phyloP scores from a whole-genome alignment of 1,140 invertebrate genomes.

The Uloborus diversus region DNA sequence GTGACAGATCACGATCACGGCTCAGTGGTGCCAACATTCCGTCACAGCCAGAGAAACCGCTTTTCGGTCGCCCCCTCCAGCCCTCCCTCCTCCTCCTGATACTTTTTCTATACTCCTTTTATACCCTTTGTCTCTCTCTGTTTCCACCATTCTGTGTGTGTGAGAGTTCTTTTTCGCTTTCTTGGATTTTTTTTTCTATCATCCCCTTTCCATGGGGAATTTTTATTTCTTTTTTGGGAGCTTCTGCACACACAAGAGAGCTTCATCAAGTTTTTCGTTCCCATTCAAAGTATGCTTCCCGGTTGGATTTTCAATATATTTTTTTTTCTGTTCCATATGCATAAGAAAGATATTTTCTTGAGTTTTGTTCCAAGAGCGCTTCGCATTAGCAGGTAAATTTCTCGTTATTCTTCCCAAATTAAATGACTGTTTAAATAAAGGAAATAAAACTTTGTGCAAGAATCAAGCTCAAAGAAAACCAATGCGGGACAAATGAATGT shows the following conservation, averaged over 20 bases:
- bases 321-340: neutral
- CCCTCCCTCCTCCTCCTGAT: neutral
- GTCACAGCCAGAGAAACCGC: constrained; percentile 36
- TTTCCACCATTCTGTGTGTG: constrained; percentile 36
- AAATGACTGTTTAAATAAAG: too few relatives aligned
- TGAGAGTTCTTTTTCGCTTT: neutral
- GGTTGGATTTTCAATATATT: neutral
- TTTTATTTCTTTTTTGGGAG: neutral
- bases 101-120: constrained; percentile 17
- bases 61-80: constrained; percentile 12
- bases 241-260: constrained; percentile 26
- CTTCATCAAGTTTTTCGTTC: constrained; percentile 39
- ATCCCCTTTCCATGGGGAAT: neutral
- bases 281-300: neutral
- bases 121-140: constrained; percentile 44
- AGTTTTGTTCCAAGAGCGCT: neutral
- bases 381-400: too few relatives aligned
- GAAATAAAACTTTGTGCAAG: too few relatives aligned
- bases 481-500: too few relatives aligned
- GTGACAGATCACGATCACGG: constrained; percentile 49
- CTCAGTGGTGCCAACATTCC: constrained; percentile 54
- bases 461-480: too few relatives aligned
- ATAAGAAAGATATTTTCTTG: too few relatives aligned
- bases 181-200: constrained; percentile 12
- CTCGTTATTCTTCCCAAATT: too few relatives aligned